Conservation (phyloP, 2,797 vertebrate genomes). For the Malacoctenus gilli region DNA sequence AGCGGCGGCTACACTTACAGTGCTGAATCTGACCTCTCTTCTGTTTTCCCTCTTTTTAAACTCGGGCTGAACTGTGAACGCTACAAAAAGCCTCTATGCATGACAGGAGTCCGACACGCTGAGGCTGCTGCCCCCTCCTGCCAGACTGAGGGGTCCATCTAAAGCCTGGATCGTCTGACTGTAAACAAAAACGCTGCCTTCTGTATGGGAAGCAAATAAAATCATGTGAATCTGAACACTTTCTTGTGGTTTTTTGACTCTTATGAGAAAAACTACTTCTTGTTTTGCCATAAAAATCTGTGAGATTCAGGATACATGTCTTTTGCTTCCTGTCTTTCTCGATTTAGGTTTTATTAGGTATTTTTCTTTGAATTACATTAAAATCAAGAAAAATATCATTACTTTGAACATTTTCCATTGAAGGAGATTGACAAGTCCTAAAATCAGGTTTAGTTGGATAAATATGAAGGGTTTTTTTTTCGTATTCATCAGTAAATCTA, state of each 20-base stretch:
- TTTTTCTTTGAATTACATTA: too few relatives aligned
- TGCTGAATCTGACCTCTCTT: slow-evolving; percentile 15
- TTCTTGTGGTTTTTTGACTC: neutral
- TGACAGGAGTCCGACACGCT: neutral
- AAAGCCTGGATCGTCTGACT: neutral
- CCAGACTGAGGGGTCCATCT: slow-evolving; percentile 18
- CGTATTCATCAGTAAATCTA: too few relatives aligned
- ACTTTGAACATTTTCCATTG: too few relatives aligned
- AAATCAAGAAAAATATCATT: too few relatives aligned
- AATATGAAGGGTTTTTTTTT: too few relatives aligned
- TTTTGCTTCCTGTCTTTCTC: too few relatives aligned
- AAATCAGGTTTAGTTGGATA: too few relatives aligned
- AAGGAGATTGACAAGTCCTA: too few relatives aligned
- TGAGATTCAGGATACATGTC: too few relatives aligned
- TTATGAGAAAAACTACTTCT: neutral
- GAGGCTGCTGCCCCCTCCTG: slow-evolving; percentile 67
- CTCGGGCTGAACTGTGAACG: slow-evolving; percentile 34
- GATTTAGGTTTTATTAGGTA: too few relatives aligned
- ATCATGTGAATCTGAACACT: neutral
- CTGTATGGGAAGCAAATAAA: slow-evolving; percentile 43
- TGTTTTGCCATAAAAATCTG: too few relatives aligned
- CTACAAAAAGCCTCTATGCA: slow-evolving; percentile 27
- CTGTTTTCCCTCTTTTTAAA: slow-evolving; percentile 2
- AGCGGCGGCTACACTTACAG: slow-evolving; percentile 20
- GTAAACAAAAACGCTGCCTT: slow-evolving; percentile 19